phyloP scores from a whole-genome alignment of 2,113 vertebrate genomes.

The Urocitellus parryii region DNA sequence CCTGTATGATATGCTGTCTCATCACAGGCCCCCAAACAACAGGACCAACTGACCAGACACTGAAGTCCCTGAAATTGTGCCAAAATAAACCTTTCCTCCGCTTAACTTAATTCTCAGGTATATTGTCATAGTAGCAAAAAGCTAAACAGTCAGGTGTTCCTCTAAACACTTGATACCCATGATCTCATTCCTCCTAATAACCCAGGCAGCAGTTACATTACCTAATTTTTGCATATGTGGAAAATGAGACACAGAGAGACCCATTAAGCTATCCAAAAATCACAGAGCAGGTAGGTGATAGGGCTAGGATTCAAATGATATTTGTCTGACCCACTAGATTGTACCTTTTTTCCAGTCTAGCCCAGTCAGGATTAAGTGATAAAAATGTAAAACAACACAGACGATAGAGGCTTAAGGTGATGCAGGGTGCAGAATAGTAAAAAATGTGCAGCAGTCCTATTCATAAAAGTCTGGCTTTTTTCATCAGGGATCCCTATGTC shows the following conservation, averaged over 20 bases:
- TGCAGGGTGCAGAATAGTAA: background rate
- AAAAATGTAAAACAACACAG: background rate
- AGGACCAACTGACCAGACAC: background rate
- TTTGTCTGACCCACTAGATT: background rate
- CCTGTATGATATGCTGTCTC: background rate
- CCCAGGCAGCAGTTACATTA: background rate
- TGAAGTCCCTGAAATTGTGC: background rate
- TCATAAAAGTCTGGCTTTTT: background rate
- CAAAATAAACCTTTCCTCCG: background rate
- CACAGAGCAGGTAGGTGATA: background rate
- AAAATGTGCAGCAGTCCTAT: background rate
- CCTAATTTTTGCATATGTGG: background rate
- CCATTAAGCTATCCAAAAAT: slow-evolving; percentile 4
- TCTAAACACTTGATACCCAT: background rate
- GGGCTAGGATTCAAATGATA: background rate
- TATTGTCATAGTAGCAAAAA: background rate
- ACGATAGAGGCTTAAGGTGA: background rate
- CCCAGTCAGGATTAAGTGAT: background rate
- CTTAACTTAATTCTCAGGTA: background rate
- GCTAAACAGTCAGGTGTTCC: background rate
- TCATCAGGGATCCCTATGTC: background rate
- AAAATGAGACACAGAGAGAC: background rate
- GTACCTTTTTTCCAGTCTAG: background rate
- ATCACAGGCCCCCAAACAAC: background rate
- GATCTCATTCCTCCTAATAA: background rate